These are phyloP conservation scores for Trissolcus basalis DNA, from an alignment of 1,140 invertebrate genomes.

Conservation along the genomic window DNA sequence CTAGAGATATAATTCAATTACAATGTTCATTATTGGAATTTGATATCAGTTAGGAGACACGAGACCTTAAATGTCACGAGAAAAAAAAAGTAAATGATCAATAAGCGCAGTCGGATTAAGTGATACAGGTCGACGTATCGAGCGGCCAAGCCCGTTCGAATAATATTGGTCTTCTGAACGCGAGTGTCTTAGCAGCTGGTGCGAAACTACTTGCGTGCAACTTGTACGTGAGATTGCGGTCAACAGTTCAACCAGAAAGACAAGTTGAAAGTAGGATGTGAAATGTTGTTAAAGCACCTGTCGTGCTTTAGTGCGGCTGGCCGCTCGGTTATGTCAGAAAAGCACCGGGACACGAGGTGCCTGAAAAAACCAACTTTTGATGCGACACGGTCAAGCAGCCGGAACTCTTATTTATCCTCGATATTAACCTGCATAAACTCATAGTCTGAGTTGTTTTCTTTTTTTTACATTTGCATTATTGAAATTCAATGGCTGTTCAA, in stretches of 20 bases:
- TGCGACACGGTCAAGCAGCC: not conserved
- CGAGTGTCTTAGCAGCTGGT: conserved; percentile 14
- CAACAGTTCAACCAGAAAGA: conserved; percentile 30
- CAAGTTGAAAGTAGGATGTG: conserved; percentile 12
- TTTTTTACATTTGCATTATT: no score
- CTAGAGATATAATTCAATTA: no score
- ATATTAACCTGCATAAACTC: conserved; percentile 8
- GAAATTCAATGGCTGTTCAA: no score
- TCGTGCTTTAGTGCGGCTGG: conserved; percentile 24
- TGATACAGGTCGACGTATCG: no score
- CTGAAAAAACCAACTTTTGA: conserved; percentile 8
- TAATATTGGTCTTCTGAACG: conserved; percentile 21
- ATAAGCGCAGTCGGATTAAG: no score
- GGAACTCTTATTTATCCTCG: conserved; percentile 14
- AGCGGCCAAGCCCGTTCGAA: conserved; percentile 25
- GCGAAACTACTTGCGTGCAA: conserved; percentile 25
- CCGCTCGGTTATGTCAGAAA: conserved; percentile 26
- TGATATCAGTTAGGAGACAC: no score
- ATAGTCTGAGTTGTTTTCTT: no score
- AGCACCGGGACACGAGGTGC: conserved; percentile 4
- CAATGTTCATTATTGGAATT: no score
- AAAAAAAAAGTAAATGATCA: no score
- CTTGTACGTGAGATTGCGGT: conserved; percentile 49
- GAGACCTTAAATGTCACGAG: no score
- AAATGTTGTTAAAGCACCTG: conserved; percentile 38